phyloP scores from a whole-genome alignment of 92 coral and sea anemone species.

The Siderastrea radians region DNA sequence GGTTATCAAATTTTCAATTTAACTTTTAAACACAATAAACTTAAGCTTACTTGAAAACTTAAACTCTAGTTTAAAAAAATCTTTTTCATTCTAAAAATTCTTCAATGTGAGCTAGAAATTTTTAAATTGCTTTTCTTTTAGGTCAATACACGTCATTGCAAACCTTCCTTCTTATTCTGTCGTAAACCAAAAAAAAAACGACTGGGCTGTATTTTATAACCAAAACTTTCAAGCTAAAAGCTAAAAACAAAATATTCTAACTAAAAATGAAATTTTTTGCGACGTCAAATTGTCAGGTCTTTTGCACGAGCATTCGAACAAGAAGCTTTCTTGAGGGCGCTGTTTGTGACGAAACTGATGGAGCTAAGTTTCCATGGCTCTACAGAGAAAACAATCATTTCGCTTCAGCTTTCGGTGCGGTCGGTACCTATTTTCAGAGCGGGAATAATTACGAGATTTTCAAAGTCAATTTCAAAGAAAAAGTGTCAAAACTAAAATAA shows the following conservation, averaged over 20 bases:
- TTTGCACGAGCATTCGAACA: slow-evolving; percentile 46
- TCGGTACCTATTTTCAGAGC: slow-evolving; percentile 5
- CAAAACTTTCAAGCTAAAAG: background rate
- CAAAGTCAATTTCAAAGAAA: background rate
- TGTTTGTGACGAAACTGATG: slow-evolving; percentile 28
- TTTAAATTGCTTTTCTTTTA: too few species aligned
- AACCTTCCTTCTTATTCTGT: too few species aligned
- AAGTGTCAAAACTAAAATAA: background rate
- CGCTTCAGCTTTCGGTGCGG: slow-evolving; percentile 37
- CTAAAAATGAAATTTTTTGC: background rate
- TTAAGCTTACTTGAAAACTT: too few species aligned
- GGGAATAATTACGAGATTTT: background rate
- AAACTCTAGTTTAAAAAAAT: too few species aligned
- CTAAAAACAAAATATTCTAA: background rate
- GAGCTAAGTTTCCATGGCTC: slow-evolving; percentile 26
- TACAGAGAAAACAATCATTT: slow-evolving; percentile 3
- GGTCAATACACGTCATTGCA: too few species aligned
- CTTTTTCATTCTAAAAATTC: too few species aligned
- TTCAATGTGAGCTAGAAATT: too few species aligned
- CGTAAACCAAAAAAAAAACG: background rate
- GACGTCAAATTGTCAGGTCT: background rate
- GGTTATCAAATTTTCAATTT: too few species aligned
- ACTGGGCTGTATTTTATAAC: background rate
- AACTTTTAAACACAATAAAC: too few species aligned
- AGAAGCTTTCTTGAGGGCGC: background rate